Evolutionary conservation across 2,113 vertebrate genomes (phyloP).

Genomic region (Nanorana parkeri): DNA sequence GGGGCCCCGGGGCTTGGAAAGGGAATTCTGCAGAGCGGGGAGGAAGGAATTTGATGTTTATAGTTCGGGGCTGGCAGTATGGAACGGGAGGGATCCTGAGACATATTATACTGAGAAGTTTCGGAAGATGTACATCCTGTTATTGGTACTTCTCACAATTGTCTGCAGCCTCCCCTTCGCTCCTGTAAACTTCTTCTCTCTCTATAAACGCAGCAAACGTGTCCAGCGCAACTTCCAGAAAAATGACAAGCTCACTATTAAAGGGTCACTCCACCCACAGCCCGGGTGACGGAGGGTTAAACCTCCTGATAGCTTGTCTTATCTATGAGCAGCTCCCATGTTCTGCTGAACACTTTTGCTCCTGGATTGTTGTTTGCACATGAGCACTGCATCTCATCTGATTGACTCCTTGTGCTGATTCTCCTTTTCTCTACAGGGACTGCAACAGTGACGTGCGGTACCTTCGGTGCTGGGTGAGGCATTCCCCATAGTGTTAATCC

Average conservation of each 20-base stretch:
- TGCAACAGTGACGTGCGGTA: too few relatives aligned
- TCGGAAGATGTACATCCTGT: not conserved
- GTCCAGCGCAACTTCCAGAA: not conserved
- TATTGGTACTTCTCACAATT: not conserved
- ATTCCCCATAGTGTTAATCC: too few relatives aligned
- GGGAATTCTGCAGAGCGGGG: not conserved
- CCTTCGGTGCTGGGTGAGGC: too few relatives aligned
- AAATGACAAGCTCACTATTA: not conserved
- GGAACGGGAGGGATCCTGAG: not conserved
- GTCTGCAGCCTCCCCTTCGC: not conserved
- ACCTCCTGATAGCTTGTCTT: too few relatives aligned
- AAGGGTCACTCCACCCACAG: not conserved
- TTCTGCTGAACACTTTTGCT: too few relatives aligned
- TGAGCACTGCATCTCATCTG: too few relatives aligned
- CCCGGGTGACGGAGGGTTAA: too few relatives aligned
- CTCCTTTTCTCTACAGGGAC: too few relatives aligned
- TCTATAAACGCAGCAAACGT: not conserved
- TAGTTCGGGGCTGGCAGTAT: not conserved
- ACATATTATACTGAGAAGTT: not conserved
- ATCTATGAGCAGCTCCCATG: too few relatives aligned
- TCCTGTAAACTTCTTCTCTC: not conserved
- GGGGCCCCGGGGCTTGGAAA: too few relatives aligned
- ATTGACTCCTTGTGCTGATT: too few relatives aligned
- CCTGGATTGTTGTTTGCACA: too few relatives aligned
- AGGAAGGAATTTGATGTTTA: constrained; percentile 11